These are phyloP conservation scores for Vanessa cardui DNA, from an alignment of 2,888 invertebrate genomes.

Conservation along the genomic window DNA sequence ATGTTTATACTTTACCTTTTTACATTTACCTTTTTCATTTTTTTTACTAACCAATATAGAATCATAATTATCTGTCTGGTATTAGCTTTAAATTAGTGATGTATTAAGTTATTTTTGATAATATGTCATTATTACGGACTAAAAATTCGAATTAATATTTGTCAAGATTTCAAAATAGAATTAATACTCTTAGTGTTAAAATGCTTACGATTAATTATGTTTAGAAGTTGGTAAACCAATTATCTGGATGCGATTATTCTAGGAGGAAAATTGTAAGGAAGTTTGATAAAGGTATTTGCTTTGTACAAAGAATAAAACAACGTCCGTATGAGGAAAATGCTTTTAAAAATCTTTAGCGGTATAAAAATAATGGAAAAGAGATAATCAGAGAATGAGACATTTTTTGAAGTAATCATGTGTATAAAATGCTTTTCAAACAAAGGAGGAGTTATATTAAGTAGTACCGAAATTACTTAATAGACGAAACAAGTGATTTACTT, in stretches of 20 bases:
- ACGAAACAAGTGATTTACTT: too few species aligned
- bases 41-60: too few species aligned
- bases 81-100: too few species aligned
- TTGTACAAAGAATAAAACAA: constrained; percentile 7
- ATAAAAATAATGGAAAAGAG: not conserved
- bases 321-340: not conserved
- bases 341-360: not conserved
- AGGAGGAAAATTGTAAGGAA: not conserved
- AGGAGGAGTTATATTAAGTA: too few species aligned
- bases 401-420: not conserved
- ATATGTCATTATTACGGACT: too few species aligned
- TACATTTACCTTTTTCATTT: too few species aligned
- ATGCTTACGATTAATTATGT: not conserved
- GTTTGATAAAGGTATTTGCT: constrained; percentile 1
- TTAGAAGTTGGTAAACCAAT: constrained; percentile 11
- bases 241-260: constrained; percentile 5
- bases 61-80: too few species aligned
- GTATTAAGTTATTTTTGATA: too few species aligned
- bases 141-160: too few species aligned
- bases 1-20: too few species aligned
- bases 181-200: not conserved
- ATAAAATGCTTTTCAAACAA: not conserved
- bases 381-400: not conserved
- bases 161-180: too few species aligned
- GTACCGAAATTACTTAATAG: too few species aligned